Evolutionary conservation across 2,888 invertebrate genomes (phyloP).

Genomic region (Plutella xylostella): DNA sequence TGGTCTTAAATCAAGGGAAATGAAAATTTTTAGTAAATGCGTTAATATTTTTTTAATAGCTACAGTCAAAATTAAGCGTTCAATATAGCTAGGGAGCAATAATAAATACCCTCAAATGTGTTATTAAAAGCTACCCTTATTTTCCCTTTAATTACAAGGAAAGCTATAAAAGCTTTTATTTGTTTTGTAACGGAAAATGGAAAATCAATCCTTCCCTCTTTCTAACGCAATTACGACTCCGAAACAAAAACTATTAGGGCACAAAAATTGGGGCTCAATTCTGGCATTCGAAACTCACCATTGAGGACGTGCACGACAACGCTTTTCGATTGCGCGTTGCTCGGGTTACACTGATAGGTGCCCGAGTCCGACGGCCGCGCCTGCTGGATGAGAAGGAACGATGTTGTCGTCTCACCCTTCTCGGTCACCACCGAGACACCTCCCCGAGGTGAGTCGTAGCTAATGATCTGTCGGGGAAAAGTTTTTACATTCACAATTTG

Average conservation of each 20-base stretch:
- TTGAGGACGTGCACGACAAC: slow-evolving; percentile 93
- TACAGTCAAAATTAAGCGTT: slow-evolving; percentile 24
- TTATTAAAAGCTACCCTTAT: too few relatives aligned
- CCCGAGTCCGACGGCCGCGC: slow-evolving; percentile 90
- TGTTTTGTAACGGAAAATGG: too few relatives aligned
- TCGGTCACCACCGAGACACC: slow-evolving; percentile 93
- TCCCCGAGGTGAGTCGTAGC: slow-evolving; percentile 91
- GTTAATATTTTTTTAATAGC: slow-evolving; percentile 30
- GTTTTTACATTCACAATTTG: neutral
- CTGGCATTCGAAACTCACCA: slow-evolving; percentile 73
- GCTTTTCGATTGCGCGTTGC: slow-evolving; percentile 91
- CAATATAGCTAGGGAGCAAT: too few relatives aligned
- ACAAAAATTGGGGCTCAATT: too few relatives aligned
- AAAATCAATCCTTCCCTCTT: too few relatives aligned
- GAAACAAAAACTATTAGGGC: too few relatives aligned
- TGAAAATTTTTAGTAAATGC: slow-evolving; percentile 35
- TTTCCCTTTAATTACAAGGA: too few relatives aligned
- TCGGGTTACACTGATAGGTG: slow-evolving; percentile 93
- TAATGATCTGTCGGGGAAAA: slow-evolving; percentile 80
- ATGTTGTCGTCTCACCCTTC: slow-evolving; percentile 90
- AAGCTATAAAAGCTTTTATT: too few relatives aligned
- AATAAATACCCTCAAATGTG: too few relatives aligned
- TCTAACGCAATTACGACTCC: too few relatives aligned
- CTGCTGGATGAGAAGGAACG: slow-evolving; percentile 89
- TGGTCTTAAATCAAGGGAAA: slow-evolving; percentile 43